A percentile compares a stretch with the other conserved stretches of the same genome.
Evolutionary conservation across 2,797 vertebrate genomes (phyloP).

Genomic region (Macropodus opercularis): DNA sequence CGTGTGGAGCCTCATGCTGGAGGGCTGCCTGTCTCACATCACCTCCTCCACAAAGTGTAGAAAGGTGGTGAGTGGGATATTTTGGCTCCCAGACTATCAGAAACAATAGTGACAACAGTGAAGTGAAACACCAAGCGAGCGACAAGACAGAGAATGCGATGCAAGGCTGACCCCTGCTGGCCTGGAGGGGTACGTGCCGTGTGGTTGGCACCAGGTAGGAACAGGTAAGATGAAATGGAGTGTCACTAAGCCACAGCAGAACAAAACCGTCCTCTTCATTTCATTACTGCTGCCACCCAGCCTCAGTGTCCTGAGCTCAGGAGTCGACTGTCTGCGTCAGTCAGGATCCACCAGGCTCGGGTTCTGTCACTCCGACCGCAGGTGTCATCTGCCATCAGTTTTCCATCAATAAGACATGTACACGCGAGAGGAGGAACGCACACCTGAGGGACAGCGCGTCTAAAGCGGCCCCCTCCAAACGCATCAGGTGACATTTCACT

Average conservation of each 20-base stretch:
- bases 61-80: no score
- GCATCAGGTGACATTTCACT: slow-evolving; percentile 46
- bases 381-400: slow-evolving; percentile 48
- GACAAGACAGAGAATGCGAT: slow-evolving; percentile 31
- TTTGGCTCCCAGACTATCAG: no score
- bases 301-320: slow-evolving; percentile 6
- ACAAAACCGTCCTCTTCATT: no score
- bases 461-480: slow-evolving; percentile 21
- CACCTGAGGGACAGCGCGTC: slow-evolving; percentile 44
- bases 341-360: slow-evolving; percentile 50
- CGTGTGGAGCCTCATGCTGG: slow-evolving; percentile 8
- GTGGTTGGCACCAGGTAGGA: background rate
- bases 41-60: background rate
- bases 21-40: slow-evolving; percentile 15
- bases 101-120: no score
- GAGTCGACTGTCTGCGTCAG: slow-evolving; percentile 31
- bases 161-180: slow-evolving; percentile 64
- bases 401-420: slow-evolving; percentile 37
- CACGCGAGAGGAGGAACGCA: slow-evolving; percentile 43
- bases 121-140: slow-evolving; percentile 1
- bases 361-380: slow-evolving; percentile 40
- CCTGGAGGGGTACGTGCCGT: slow-evolving; percentile 37
- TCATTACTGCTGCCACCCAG: background rate
- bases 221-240: no score
- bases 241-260: no score